Evolutionary conservation across 1,140 invertebrate genomes (phyloP).

Genomic region (Trachelipus rathkii): DNA sequence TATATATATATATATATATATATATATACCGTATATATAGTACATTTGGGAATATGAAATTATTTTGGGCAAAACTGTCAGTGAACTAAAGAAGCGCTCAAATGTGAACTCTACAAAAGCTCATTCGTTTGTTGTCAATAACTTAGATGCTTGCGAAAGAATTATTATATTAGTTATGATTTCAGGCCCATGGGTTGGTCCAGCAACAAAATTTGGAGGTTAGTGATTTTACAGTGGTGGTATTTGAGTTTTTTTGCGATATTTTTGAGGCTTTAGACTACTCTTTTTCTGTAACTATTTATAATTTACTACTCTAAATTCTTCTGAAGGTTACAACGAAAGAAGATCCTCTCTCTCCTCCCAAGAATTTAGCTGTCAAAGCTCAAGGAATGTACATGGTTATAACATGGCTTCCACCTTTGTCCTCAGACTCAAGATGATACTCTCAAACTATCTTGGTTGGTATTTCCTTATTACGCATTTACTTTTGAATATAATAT

Average conservation of each 20-base stretch:
- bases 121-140: not conserved
- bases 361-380: not conserved
- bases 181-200: not conserved
- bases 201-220: not conserved
- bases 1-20: not conserved
- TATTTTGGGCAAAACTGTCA: not conserved
- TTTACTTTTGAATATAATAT: too few species aligned
- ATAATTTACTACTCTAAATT: too few species aligned
- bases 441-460: not conserved
- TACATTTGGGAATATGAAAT: slow-evolving; percentile 1
- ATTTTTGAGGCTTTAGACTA: too few species aligned
- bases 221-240: not conserved
- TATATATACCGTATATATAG: not conserved
- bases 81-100: not conserved
- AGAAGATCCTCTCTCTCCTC: not conserved
- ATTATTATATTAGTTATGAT: not conserved
- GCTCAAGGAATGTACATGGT: not conserved
- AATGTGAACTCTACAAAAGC: not conserved
- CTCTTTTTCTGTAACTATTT: too few species aligned
- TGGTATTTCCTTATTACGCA: too few species aligned
- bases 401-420: not conserved
- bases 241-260: not conserved
- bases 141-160: not conserved
- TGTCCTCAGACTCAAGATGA: not conserved
- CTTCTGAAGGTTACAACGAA: not conserved